phyloP scores from a whole-genome alignment of 1,140 invertebrate genomes.

The Bombyx mandarina region DNA sequence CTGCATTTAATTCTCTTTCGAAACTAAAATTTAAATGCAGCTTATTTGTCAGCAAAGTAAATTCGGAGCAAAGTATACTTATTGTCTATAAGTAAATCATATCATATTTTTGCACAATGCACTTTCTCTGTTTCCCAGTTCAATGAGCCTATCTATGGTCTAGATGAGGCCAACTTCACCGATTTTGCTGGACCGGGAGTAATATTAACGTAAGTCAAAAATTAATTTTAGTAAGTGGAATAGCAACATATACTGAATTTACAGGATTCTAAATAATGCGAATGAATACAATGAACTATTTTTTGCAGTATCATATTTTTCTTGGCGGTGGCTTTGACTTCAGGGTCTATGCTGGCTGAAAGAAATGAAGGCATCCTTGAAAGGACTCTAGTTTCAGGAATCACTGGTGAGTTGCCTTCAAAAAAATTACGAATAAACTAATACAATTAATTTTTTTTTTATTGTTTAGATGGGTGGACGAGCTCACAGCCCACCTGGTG shows the following conservation, averaged over 20 bases:
- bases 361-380: slow-evolving; percentile 92
- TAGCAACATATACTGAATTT: not conserved
- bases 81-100: too few relatives aligned
- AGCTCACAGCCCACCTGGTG: too few relatives aligned
- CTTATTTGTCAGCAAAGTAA: too few relatives aligned
- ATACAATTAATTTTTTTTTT: too few relatives aligned
- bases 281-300: slow-evolving; percentile 6
- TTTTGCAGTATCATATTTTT: slow-evolving; percentile 91
- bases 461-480: too few relatives aligned
- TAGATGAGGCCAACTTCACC: slow-evolving; percentile 87
- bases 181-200: slow-evolving; percentile 96
- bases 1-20: too few relatives aligned
- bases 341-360: slow-evolving; percentile 91
- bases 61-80: too few relatives aligned
- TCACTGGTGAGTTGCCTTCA: slow-evolving; percentile 60
- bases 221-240: not conserved
- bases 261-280: not conserved
- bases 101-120: not conserved
- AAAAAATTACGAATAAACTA: not conserved
- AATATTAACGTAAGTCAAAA: slow-evolving; percentile 84
- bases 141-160: slow-evolving; percentile 88
- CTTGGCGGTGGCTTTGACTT: slow-evolving; percentile 92
- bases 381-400: slow-evolving; percentile 87
- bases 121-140: slow-evolving; percentile 72
- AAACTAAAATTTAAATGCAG: too few relatives aligned